Evolutionary conservation across 35 echinoderm and acorn worm genomes (phyloP), one percentile per base, ranked within the genome.

Genomic region (Stichopus chloronotus): DNA sequence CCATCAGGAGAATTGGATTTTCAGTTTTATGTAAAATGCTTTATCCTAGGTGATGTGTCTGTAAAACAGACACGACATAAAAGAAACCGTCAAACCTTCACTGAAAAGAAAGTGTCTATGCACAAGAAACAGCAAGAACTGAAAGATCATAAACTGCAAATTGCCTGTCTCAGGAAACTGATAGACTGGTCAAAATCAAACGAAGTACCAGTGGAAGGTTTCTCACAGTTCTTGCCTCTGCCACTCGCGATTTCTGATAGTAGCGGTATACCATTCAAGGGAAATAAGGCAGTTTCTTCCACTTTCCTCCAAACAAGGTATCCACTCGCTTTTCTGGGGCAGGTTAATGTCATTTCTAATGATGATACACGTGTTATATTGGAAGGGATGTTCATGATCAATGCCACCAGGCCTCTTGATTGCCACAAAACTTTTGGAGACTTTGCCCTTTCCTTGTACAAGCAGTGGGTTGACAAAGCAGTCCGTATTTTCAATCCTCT

Each of bases 131-230:
- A 69, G 55, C 5, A 54, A 43, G 43, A 71, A 83, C 25, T 92
- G 7, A 79, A 92, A 83, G 78, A 92, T 65, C 78, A 92, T 9
- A 63, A 84, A 81, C 78, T 92, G 11, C 93, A 94, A 59, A 90
- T 90, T 52, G 20, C 54, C 0, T 90, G 87, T 90, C 81, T 94
- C 4, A 21, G 93, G 19, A 81, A 53, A 55, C 86, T 90, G 57
- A 53, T 94, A 56, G 93, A 86, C 43, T 81, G 57, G 74, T 94
- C 93, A 0, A 90, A 83, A 60, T 56, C 74, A 0, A 79, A 65
- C 58, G 58, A 78, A 22, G 24, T 53, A 56, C 77, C 78, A 16
- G 59, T 91, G 4, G 11, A 74, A 21, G 58, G 24, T 24, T 57
- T 91, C 16, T 19, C 72, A 5, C 93, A 94, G 54, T 63, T 94